Base-by-base conservation (phyloP, 1,140 invertebrate genomes). In the Vanessa tameamea region DNA sequence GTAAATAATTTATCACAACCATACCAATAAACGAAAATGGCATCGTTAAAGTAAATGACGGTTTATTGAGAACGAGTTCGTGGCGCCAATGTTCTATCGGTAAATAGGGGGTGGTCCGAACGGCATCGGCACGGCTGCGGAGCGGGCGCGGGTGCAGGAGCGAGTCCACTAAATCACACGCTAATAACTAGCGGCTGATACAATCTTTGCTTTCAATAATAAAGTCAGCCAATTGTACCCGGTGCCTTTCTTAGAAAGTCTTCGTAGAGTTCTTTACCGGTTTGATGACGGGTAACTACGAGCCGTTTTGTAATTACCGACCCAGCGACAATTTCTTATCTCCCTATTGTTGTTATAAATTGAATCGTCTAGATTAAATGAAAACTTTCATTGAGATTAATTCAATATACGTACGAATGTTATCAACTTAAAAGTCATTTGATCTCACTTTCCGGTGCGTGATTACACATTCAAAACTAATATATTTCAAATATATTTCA, bases 171-270 rank as follows among this genome's bases (percentile, higher is more conserved):
- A 91, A 92, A 92, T 92, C 90, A 92, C 79, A 76, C 77, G 78
- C 89, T 90, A 91, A 91, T 91, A 92, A 90, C 89, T 85, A 89
- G 76, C 79, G 82, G 80, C 82, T 77, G 90, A 92, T 91, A 91
- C 82, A 80, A 92, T 91, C 89, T 84, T 72, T 69, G 83, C 90
- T 91, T 91, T 91, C 90, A 91, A 90, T 92, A 90, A 88, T 87
- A 92, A 88, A 89, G 84, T 83, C 84, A 86, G 82, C 84, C 86
- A 87, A 88, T 90, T 89, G 87, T 86, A 84, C 82, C 75, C 55
- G 75, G 73, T 84, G 78, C 87, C 85, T 90, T 87, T 87, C 87
- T 83, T 86, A 90, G 89, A 91, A 92, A 92, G 88, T 83, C 78
- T 75, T 79, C 37, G 37, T 43, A 78, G 72, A 82, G 78, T 86